These are phyloP conservation scores for Liasis olivaceus DNA, from an alignment of 2,797 vertebrate species.

Conservation along the genomic window DNA sequence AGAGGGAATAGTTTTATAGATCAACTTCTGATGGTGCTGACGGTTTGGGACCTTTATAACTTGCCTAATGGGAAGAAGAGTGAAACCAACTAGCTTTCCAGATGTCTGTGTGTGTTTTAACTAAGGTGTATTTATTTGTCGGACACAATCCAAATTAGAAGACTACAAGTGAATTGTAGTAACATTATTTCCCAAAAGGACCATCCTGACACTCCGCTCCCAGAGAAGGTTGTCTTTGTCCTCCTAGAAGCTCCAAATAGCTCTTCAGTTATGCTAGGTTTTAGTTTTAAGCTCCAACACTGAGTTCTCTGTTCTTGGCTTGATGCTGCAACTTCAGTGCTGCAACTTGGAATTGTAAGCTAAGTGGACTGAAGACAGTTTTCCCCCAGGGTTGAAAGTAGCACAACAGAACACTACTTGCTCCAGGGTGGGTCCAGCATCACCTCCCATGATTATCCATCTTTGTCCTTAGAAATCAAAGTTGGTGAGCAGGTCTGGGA, in stretches of 20 bases:
- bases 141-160: background rate
- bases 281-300: background rate
- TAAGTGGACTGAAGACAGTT: background rate
- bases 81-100: background rate
- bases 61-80: background rate
- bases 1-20: background rate
- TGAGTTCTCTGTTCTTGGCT: background rate
- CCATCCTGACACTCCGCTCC: too few species aligned
- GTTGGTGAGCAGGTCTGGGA: background rate
- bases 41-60: background rate
- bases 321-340: too few species aligned
- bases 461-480: background rate
- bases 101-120: background rate
- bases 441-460: background rate
- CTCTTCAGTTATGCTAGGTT: background rate
- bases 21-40: background rate
- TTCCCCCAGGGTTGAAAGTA: background rate
- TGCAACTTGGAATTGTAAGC: background rate
- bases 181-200: background rate
- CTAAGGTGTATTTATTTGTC: background rate
- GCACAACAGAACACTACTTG: background rate
- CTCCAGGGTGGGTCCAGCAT: too few species aligned
- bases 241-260: background rate
- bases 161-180: background rate
- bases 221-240: too few species aligned